phyloP scores from a whole-genome alignment of 2,113 vertebrate species.

The Channa argus region DNA sequence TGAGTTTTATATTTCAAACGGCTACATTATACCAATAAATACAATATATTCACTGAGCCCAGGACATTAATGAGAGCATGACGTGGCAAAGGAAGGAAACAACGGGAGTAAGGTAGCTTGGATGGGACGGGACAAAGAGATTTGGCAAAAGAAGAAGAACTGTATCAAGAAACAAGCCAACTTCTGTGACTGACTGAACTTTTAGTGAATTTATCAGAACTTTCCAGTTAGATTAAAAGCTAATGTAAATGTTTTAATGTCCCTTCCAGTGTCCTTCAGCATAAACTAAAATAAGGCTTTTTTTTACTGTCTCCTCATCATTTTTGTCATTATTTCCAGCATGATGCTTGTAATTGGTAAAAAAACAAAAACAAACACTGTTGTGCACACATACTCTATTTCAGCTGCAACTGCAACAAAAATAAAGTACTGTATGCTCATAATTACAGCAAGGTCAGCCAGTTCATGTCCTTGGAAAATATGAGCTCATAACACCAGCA shows the following conservation, averaged over 20 bases:
- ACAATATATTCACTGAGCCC: not conserved
- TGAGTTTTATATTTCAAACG: not conserved
- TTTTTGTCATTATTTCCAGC: too few species aligned
- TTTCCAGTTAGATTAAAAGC: conserved; percentile 1
- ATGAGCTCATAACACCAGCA: conserved; percentile 17
- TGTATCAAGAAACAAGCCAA: too few species aligned
- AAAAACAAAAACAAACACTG: not conserved
- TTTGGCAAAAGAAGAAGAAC: too few species aligned
- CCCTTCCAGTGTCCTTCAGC: not conserved
- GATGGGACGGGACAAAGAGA: not conserved
- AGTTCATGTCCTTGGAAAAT: conserved; percentile 17
- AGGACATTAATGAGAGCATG: conserved; percentile 2
- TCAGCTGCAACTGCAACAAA: too few species aligned
- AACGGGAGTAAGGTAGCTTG: not conserved
- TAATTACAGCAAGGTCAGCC: not conserved
- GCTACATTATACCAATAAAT: not conserved
- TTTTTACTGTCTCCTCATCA: too few species aligned
- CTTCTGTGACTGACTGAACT: too few species aligned
- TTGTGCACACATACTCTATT: not conserved
- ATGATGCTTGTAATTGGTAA: too few species aligned
- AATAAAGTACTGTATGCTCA: not conserved
- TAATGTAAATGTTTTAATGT: not conserved
- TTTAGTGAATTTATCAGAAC: not conserved
- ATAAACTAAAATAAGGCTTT: too few species aligned
- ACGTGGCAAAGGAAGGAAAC: not conserved